These are phyloP conservation scores for Sebastolobus alascanus DNA, from an alignment of 2,797 vertebrate species.

Conservation along the genomic window DNA sequence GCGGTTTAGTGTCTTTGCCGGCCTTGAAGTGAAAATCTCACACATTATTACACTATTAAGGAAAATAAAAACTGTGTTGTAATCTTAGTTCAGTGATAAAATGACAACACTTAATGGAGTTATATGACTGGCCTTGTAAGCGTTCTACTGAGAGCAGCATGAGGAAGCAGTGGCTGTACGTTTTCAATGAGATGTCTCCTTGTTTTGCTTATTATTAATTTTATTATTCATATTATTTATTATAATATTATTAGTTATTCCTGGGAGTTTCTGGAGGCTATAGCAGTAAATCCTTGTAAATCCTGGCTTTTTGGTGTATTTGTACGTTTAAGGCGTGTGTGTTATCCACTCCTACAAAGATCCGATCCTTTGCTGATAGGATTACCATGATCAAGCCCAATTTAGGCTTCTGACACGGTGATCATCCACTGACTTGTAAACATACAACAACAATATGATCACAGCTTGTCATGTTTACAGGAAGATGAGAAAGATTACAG, in stretches of 20 bases:
- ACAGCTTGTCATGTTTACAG: conserved; percentile 52
- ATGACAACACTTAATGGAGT: background rate
- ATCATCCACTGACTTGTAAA: conserved; percentile 66
- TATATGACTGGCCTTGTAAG: background rate
- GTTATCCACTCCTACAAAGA: conserved; percentile 15
- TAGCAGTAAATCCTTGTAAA: conserved; percentile 16
- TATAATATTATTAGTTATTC: background rate
- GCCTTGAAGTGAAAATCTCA: background rate
- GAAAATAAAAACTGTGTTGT: background rate
- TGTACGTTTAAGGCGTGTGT: conserved; percentile 21
- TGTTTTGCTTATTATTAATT: background rate
- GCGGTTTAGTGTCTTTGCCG: background rate
- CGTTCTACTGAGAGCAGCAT: background rate
- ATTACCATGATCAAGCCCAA: conserved; percentile 65
- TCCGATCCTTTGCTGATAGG: conserved; percentile 45
- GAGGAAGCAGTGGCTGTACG: background rate
- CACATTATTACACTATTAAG: background rate
- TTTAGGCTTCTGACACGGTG: conserved; percentile 47
- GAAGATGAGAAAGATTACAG: conserved; percentile 60
- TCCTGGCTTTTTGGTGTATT: conserved; percentile 29
- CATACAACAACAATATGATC: conserved; percentile 65
- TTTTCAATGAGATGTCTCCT: background rate
- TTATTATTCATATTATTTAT: background rate
- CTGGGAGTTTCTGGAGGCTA: background rate
- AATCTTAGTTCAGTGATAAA: background rate